A percentile compares a stretch with the other conserved stretches of the same genome.
Conservation (phyloP, 2,888 invertebrate genomes). For the Dicycla oo region DNA sequence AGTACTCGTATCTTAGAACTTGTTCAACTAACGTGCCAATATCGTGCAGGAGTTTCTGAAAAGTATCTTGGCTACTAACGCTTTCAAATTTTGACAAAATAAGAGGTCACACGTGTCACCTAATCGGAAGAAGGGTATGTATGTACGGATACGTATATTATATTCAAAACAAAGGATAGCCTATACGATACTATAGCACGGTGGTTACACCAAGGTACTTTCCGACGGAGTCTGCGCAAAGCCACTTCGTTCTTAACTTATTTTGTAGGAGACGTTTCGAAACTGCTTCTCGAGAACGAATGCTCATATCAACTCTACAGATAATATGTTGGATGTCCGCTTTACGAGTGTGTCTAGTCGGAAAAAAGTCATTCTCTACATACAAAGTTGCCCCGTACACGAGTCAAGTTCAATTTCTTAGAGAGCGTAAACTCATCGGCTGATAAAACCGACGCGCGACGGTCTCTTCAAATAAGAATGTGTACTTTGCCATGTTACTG, state of each 20-base stretch:
- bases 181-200: conserved; percentile 32
- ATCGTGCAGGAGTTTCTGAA: conserved; percentile 28
- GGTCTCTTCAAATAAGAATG: conserved; percentile 56
- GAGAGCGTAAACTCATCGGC: conserved; percentile 34
- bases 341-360: conserved; percentile 67
- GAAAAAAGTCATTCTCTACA: conserved; percentile 58
- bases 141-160: conserved; percentile 22
- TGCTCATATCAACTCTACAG: conserved; percentile 68
- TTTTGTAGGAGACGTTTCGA: conserved; percentile 73
- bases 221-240: conserved; percentile 77
- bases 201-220: conserved; percentile 66
- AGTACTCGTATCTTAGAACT: conserved; percentile 35
- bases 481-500: conserved; percentile 48
- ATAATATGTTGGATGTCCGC: conserved; percentile 65
- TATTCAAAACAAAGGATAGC: conserved; percentile 61
- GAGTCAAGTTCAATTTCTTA: conserved; percentile 46
- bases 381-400: conserved; percentile 42
- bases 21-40: conserved; percentile 39
- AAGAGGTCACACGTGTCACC: conserved; percentile 22
- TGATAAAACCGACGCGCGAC: conserved; percentile 39
- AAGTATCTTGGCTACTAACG: conserved; percentile 5
- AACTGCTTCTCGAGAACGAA: conserved; percentile 66
- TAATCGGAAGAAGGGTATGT: conserved; percentile 6
- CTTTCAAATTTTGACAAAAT: conserved; percentile 15
- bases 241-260: conserved; percentile 73